phyloP scores from a whole-genome alignment of 2,888 invertebrate species.

The Eurois occulta region DNA sequence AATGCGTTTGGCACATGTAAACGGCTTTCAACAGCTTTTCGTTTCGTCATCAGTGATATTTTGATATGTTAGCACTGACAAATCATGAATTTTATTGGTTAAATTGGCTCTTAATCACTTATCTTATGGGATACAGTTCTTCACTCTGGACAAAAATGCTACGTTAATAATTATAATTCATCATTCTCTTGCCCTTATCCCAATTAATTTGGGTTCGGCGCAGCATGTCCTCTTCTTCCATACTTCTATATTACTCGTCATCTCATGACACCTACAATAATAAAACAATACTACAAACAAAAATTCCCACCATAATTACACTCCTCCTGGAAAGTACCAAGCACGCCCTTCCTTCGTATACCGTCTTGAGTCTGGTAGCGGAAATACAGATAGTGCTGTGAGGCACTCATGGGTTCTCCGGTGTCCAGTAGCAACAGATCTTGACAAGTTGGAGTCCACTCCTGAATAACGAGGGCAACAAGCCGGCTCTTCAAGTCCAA shows the following conservation, averaged over 20 bases:
- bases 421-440: slow-evolving; percentile 61
- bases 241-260: too few relatives aligned
- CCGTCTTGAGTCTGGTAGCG: slow-evolving; percentile 51
- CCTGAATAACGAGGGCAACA: slow-evolving; percentile 62
- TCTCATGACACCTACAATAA: too few relatives aligned
- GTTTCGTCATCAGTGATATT: too few relatives aligned
- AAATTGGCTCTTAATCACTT: neutral
- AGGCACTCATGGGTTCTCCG: slow-evolving; percentile 50
- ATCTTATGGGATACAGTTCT: neutral
- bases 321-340: slow-evolving; percentile 84
- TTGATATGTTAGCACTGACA: too few relatives aligned
- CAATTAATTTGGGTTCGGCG: too few relatives aligned
- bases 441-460: slow-evolving; percentile 63
- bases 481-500: slow-evolving; percentile 57
- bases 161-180: neutral
- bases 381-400: slow-evolving; percentile 50
- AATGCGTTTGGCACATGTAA: neutral
- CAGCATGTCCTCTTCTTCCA: too few relatives aligned
- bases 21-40: neutral
- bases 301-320: slow-evolving; percentile 76
- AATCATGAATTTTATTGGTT: too few relatives aligned
- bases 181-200: too few relatives aligned
- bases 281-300: slow-evolving; percentile 33
- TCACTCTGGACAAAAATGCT: neutral
- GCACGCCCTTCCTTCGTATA: slow-evolving; percentile 76